Evolutionary conservation across 2,797 vertebrate genomes (phyloP), one percentile per base, ranked within the genome.

Genomic region (Lagorchestes hirsutus): DNA sequence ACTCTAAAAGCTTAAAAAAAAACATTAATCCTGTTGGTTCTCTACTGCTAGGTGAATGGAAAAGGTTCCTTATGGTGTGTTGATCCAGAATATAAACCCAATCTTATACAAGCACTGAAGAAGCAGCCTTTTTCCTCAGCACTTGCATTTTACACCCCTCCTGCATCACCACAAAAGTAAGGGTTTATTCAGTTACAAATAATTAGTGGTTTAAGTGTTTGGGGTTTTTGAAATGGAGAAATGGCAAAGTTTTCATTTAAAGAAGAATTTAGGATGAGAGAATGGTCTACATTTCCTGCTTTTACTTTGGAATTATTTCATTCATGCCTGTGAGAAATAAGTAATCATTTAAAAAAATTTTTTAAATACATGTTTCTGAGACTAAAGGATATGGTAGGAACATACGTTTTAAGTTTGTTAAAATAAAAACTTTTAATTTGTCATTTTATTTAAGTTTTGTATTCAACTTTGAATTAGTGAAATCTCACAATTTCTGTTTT

Each of bases 51-150:
- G 99, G 99, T 99, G 97, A 99, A 99, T 97, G 99, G 99, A 95
- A 99, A 99, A 99, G 99, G 99, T 98, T 99, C 99, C 0, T 98
- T 99, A 95, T 99, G 99, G 99, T 99, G 99, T 1, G 99, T 99
- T 96, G 99, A 99, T 98, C 99, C 99, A 0, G 99, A 99, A 98
- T 99, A 99, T 92, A 99, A 99, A 97, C 99, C 99, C 95, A 99
- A 99, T 98, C 99, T 99, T 97, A 99, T 99, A 98, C 99, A 99
- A 99, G 99, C 99, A 92, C 99, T 99, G 98, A 99, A 99, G 98
- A 99, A 99, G 98, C 99, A 99, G 98, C 99, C 99, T 97, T 99
- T 99, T 98, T 99, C 99, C 93, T 99, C 99, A 98, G 99, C 99
- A 96, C 99, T 99, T 98, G 99, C 99, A 93, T 99, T 99, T 99